These are phyloP conservation scores for Eudasyphora cyanicolor DNA, from an alignment of 2,888 invertebrate genomes.

Conservation along the genomic window DNA sequence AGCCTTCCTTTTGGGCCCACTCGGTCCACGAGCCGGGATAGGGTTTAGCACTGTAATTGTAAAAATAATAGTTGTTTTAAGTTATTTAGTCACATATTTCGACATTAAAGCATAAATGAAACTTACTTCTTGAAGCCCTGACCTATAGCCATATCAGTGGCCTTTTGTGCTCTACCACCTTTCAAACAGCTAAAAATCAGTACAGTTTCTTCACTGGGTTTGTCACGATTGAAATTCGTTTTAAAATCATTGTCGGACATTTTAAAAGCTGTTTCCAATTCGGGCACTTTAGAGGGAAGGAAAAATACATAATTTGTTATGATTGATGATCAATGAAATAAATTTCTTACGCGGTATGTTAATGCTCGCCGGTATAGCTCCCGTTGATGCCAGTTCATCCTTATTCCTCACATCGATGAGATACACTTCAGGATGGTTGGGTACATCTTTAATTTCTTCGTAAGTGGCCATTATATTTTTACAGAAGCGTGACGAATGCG, in stretches of 20 bases:
- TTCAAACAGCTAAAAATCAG: conserved; percentile 87
- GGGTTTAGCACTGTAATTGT: conserved; percentile 74
- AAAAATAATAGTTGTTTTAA: conserved; percentile 10
- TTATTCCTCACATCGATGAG: conserved; percentile 90
- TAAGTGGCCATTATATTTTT: conserved; percentile 77
- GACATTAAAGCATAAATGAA: background rate
- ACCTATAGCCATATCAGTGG: conserved; percentile 81
- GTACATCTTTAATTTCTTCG: conserved; percentile 81
- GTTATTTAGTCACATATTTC: background rate
- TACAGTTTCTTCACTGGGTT: conserved; percentile 83
- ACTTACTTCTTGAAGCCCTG: conserved; percentile 77
- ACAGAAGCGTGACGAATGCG: background rate
- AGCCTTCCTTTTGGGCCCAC: conserved; percentile 76
- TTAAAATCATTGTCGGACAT: conserved; percentile 75
- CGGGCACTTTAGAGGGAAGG: conserved; percentile 70
- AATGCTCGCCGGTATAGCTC: conserved; percentile 87
- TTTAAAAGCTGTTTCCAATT: conserved; percentile 74
- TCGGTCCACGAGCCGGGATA: conserved; percentile 80
- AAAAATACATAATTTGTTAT: background rate
- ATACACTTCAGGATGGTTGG: conserved; percentile 80
- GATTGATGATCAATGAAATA: background rate
- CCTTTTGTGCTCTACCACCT: conserved; percentile 85
- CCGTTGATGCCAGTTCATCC: conserved; percentile 85
- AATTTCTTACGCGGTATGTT: conserved; percentile 87
- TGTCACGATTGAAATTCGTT: conserved; percentile 80